A percentile compares a stretch with the other conserved stretches of the same genome.
Conservation (phyloP, 2,797 vertebrate genomes). For the Hyperoplus lanceolatus region DNA sequence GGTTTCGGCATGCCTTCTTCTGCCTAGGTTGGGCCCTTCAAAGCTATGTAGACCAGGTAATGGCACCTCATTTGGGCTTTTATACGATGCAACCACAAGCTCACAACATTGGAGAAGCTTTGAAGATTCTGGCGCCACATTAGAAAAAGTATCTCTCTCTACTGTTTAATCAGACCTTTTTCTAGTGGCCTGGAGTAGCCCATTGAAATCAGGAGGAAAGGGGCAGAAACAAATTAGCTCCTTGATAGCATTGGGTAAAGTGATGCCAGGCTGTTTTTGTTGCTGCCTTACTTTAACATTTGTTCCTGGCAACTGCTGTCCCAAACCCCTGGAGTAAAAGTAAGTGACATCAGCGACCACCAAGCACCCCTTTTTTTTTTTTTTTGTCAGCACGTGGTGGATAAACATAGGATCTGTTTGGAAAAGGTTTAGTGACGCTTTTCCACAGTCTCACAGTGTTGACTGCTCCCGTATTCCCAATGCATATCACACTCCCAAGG, state of each 20-base stretch:
- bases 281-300: constrained; percentile 47
- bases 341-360: constrained; percentile 74
- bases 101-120: constrained; percentile 40
- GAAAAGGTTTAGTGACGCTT: constrained; percentile 60
- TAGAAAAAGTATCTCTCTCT: constrained; percentile 44
- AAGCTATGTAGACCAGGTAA: constrained; percentile 56
- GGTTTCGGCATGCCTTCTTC: constrained; percentile 28
- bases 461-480: constrained; percentile 76
- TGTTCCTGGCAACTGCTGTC: constrained; percentile 54
- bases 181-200: constrained; percentile 39
- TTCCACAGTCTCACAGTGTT: constrained; percentile 71
- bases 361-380: constrained; percentile 46
- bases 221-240: constrained; percentile 28
- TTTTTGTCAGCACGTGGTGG: constrained; percentile 38
- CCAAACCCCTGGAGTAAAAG: constrained; percentile 47
- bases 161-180: constrained; percentile 48
- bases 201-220: background rate
- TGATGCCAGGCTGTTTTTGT: constrained; percentile 68
- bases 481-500: constrained; percentile 70
- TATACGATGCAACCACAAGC: constrained; percentile 39
- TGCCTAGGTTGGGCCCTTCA: constrained; percentile 35
- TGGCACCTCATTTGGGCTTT: constrained; percentile 25
- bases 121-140: constrained; percentile 46
- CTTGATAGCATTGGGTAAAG: constrained; percentile 44
- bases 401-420: constrained; percentile 66